Evolutionary conservation across 2,797 vertebrate species (phyloP).

Genomic region (Coregonus ussuriensis): DNA sequence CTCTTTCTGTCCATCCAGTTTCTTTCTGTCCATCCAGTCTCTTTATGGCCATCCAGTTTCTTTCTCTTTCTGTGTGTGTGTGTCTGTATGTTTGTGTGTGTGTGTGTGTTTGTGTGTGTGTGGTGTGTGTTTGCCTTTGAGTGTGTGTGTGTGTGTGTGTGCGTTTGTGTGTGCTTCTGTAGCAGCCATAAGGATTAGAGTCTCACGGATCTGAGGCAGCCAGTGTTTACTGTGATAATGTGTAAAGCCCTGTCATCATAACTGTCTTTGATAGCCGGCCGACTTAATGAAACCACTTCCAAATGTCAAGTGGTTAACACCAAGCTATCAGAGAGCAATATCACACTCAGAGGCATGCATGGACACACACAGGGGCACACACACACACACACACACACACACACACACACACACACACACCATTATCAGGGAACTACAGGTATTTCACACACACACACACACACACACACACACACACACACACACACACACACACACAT

Average conservation of each 20-base stretch:
- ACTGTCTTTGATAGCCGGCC: neutral
- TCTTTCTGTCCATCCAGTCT: no score
- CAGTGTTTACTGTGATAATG: constrained; percentile 10
- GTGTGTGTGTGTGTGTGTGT: neutral
- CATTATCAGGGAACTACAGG: no score
- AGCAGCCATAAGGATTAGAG: neutral
- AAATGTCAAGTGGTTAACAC: constrained; percentile 17
- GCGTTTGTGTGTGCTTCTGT: neutral
- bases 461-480: no score
- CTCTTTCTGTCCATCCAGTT: no score
- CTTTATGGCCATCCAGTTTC: no score
- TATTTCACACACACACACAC: no score
- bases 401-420: no score
- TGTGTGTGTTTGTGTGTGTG: neutral
- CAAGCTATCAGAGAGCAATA: neutral
- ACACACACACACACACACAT: no score
- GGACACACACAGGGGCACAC: neutral
- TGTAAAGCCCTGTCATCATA: constrained; percentile 22
- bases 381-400: no score
- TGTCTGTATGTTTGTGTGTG: no score
- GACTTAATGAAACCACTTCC: constrained; percentile 13
- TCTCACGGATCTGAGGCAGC: constrained; percentile 1
- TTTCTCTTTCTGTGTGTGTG: no score
- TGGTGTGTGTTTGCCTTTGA: neutral
- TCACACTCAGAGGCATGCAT: neutral